Evolutionary conservation across 2,797 vertebrate species (phyloP).

Genomic region (Gadopsis bispinosus): DNA sequence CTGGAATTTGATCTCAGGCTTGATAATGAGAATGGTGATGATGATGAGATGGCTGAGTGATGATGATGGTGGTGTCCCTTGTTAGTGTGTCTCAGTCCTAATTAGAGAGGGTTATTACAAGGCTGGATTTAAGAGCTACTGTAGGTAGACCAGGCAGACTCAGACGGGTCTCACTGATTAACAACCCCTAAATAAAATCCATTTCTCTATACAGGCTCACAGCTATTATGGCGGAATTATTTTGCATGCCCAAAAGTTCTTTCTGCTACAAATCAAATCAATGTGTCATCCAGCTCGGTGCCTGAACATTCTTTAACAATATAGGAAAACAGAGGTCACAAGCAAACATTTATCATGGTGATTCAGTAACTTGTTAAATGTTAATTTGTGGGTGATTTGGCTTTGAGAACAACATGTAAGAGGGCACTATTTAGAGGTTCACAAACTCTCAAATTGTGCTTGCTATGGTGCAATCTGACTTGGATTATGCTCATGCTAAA

Average conservation of each 20-base stretch:
- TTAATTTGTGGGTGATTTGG: conserved; percentile 32
- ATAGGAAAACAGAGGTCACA: conserved; percentile 43
- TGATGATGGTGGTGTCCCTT: conserved; percentile 80
- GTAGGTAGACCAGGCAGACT: conserved; percentile 66
- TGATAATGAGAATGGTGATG: conserved; percentile 83
- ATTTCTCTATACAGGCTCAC: conserved; percentile 53
- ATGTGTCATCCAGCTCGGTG: conserved; percentile 33
- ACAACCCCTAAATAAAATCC: conserved; percentile 68
- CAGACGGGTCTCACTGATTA: conserved; percentile 71
- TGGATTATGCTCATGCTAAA: not conserved
- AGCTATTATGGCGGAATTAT: conserved; percentile 55
- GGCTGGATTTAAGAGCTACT: conserved; percentile 74
- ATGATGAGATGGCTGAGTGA: conserved; percentile 82
- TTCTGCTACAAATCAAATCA: conserved; percentile 60
- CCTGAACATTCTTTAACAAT: conserved; percentile 42
- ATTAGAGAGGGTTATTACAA: conserved; percentile 80
- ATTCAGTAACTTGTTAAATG: conserved; percentile 43
- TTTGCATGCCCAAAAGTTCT: conserved; percentile 64
- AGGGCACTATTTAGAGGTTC: not conserved
- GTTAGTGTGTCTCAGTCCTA: conserved; percentile 81
- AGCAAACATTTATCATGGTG: conserved; percentile 35
- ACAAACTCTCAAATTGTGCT: not conserved
- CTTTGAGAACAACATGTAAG: conserved; percentile 4
- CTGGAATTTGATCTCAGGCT: conserved; percentile 76
- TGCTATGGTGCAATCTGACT: not conserved